phyloP scores from a whole-genome alignment of 2,797 vertebrate species.

The Pangasius macronema region DNA sequence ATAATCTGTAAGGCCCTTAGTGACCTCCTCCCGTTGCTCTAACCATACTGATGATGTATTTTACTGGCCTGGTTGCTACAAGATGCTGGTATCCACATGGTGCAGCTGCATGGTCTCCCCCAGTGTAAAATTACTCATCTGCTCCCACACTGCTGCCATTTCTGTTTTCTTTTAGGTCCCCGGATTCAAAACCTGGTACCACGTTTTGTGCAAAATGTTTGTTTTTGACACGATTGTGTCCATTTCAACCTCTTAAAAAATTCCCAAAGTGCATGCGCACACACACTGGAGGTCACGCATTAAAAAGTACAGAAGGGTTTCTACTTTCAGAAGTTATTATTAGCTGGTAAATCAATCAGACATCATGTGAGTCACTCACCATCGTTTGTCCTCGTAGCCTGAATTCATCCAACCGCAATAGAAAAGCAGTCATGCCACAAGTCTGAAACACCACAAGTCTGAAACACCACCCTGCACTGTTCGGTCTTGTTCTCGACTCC shows the following conservation, averaged over 20 bases:
- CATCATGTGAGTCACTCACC: neutral
- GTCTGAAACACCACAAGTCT: neutral
- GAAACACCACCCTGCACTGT: neutral
- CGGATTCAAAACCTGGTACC: neutral
- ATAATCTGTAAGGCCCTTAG: neutral
- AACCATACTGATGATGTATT: neutral
- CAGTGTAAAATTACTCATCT: neutral
- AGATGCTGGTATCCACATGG: neutral
- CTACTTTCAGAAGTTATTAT: neutral
- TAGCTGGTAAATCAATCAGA: neutral
- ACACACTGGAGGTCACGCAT: neutral
- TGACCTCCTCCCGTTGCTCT: neutral
- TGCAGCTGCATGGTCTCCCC: slow-evolving; percentile 40
- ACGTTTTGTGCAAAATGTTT: neutral
- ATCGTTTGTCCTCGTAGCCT: neutral
- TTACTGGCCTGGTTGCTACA: neutral
- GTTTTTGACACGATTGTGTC: neutral
- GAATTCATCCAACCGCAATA: neutral
- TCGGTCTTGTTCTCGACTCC: neutral
- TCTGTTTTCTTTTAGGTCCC: neutral
- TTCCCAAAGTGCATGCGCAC: neutral
- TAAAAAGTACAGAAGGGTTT: neutral
- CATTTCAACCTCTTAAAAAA: neutral
- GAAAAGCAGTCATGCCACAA: neutral
- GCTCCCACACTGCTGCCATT: neutral